Evolutionary conservation across 1,140 invertebrate species (phyloP).

Genomic region (Liolophura sinensis): DNA sequence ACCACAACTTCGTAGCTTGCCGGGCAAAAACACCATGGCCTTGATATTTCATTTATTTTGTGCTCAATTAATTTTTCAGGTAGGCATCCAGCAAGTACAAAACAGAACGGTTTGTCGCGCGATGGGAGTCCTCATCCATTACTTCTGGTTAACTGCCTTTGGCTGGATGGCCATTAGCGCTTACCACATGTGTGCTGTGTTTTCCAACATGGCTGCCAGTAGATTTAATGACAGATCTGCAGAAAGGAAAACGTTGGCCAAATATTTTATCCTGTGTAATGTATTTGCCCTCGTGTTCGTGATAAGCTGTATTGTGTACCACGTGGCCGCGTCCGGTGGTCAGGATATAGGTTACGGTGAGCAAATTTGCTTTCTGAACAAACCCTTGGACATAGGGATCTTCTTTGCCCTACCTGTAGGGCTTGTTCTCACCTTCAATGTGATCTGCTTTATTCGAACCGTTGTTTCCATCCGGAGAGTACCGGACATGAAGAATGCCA

Average conservation of each 20-base stretch:
- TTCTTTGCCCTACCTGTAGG: conserved; percentile 64
- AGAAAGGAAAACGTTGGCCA: neutral
- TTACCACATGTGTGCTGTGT: conserved; percentile 33
- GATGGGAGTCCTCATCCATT: conserved; percentile 80
- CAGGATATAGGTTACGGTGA: conserved; percentile 58
- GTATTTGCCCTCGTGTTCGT: neutral
- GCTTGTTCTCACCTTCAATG: conserved; percentile 60
- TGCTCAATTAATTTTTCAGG: conserved; percentile 55
- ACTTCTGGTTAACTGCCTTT: conserved; percentile 87
- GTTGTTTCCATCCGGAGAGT: conserved; percentile 34
- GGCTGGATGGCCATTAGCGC: conserved; percentile 96
- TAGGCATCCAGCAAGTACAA: conserved; percentile 25
- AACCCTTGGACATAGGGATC: conserved; percentile 26
- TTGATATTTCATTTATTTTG: conserved; percentile 52
- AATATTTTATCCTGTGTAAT: neutral
- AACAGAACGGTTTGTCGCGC: conserved; percentile 41
- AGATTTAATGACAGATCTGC: neutral
- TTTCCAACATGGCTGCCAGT: conserved; percentile 16
- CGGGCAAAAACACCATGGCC: conserved; percentile 59
- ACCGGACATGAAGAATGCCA: conserved; percentile 15
- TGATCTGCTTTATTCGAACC: conserved; percentile 62
- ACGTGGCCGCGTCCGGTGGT: neutral
- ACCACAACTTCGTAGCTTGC: conserved; percentile 55
- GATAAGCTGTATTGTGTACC: neutral
- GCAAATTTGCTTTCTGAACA: conserved; percentile 61